These are phyloP conservation scores for Calephelis virginiensis DNA, from an alignment of 1,140 invertebrate genomes.

Conservation along the genomic window DNA sequence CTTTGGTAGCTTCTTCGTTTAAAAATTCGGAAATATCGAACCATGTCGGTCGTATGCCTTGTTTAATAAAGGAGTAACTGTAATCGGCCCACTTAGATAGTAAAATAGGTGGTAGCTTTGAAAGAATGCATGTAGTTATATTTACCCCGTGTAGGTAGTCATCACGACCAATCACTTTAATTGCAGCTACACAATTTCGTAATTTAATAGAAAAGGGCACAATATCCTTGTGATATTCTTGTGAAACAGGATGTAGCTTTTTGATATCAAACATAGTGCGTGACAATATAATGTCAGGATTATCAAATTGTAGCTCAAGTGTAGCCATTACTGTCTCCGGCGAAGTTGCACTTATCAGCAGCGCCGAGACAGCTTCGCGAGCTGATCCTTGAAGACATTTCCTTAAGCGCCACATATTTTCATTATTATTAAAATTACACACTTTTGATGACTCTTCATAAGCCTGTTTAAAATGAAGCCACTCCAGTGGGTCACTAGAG, in stretches of 20 bases:
- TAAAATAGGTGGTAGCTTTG: too few species aligned
- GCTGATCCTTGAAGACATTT: constrained; percentile 32
- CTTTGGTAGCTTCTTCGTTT: too few species aligned
- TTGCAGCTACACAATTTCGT: constrained; percentile 19
- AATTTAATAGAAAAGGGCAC: too few species aligned
- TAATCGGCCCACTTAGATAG: too few species aligned
- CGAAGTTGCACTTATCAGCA: constrained; percentile 29
- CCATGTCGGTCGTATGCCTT: too few species aligned
- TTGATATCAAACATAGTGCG: constrained; percentile 8
- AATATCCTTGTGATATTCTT: too few species aligned
- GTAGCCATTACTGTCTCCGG: not conserved
- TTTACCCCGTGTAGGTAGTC: too few species aligned
- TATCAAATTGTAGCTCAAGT: not conserved
- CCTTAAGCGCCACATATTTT: constrained; percentile 32
- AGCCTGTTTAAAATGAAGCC: constrained; percentile 32
- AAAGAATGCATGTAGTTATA: too few species aligned
- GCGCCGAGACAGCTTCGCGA: constrained; percentile 32
- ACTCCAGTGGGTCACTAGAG: constrained; percentile 32
- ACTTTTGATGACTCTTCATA: too few species aligned
- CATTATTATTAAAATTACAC: constrained; percentile 22
- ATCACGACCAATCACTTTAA: too few species aligned
- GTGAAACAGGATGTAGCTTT: constrained; percentile 18
- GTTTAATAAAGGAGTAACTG: too few species aligned
- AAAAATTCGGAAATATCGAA: too few species aligned
- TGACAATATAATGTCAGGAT: not conserved